Conservation (phyloP, 2,797 vertebrate species). For the Lateolabrax maculatus region DNA sequence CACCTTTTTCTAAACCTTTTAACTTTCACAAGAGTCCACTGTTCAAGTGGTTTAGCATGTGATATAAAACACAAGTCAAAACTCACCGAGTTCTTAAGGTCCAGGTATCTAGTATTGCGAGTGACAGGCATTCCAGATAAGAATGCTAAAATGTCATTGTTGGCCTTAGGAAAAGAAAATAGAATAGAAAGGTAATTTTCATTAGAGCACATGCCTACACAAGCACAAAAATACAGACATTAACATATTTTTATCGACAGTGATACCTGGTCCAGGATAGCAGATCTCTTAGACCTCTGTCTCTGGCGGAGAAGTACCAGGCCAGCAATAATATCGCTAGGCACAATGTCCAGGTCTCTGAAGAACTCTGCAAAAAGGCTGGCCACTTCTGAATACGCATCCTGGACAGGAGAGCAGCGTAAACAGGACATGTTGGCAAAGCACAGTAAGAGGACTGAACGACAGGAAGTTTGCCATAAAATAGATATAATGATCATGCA, state of each 20-base stretch:
- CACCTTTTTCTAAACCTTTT: neutral
- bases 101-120: constrained; percentile 96
- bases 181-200: constrained; percentile 21
- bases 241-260: neutral
- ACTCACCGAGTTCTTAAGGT: constrained; percentile 97
- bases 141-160: constrained; percentile 98
- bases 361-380: constrained; percentile 99
- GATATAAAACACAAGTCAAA: constrained; percentile 1
- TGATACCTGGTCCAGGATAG: constrained; percentile 95
- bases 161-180: constrained; percentile 86
- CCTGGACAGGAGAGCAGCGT: constrained; percentile 80
- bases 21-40: neutral
- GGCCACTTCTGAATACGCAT: constrained; percentile 98
- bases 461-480: neutral
- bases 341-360: constrained; percentile 98
- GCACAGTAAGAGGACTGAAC: neutral
- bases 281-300: constrained; percentile 93
- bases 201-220: neutral
- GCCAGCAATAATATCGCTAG: constrained; percentile 98
- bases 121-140: constrained; percentile 99
- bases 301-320: constrained; percentile 96
- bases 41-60: neutral
- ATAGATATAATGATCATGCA: neutral
- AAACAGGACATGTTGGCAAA: constrained; percentile 16
- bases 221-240: constrained; percentile 1